Base-by-base conservation (phyloP, 2,888 invertebrate genomes). In the Catocala nupta region DNA sequence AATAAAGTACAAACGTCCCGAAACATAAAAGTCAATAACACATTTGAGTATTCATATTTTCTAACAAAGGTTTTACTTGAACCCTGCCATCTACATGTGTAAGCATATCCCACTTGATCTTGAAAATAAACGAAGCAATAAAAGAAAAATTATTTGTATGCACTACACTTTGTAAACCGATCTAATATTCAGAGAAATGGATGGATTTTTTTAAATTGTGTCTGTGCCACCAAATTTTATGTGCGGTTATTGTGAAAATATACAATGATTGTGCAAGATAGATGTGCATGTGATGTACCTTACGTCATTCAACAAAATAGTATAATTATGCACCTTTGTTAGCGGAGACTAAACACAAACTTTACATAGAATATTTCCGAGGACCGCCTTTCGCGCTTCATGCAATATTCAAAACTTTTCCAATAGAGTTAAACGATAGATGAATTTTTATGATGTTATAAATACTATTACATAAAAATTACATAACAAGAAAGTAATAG, bases 341-440 rank as follows among this genome's bases (percentile, higher is more conserved):
- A 11, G 4, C 13, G n/a, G 36, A 9, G 10, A 48, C 8, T 36
- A 53, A 45, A 57, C 36, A 44, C 36, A 72, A 79, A 81, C 72
- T 74, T 73, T 71, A 70, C 59, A 63, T 57, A 61, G 43, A 75
- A 72, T 69, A 73, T 73, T 78, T 72, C 65, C 66, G 73, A 78
- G 75, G 68, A 68, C 61, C 68, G 66, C 71, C 65, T 81, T 85
- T 83, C 80, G 77, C 81, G 81, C 72, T 81, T 87, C 83, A 84
- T 84, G 79, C 76, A 86, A 84, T 85, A 86, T 87, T 84, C 81
- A 86, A 87, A 87, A 86, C 82, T 87, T 88, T 86, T 71, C 33
- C 56, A 56, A 62, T 62, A 43, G 48, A 58, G 50, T 67, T 42
- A n/a, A 57, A 63, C 56, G 49, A 60, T 43, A 9, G 36, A 64